Conservation (phyloP, 2,888 invertebrate species). For the Aporophyla lueneburgensis region DNA sequence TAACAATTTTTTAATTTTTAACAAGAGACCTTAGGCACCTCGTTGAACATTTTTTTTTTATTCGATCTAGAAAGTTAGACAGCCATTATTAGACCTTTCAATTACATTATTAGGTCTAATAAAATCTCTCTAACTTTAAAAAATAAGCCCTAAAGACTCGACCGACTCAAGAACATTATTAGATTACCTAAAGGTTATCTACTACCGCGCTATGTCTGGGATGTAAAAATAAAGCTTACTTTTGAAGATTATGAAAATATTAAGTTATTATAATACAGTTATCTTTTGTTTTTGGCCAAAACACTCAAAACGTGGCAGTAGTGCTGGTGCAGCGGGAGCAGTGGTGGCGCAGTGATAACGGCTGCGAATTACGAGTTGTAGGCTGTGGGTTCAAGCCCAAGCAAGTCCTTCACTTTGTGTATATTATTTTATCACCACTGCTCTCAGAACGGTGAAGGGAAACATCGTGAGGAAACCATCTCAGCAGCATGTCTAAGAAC, state of each 20-base stretch:
- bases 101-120: not conserved
- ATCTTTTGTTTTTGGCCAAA: not conserved
- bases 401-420: too few species aligned
- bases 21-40: not conserved
- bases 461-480: too few species aligned
- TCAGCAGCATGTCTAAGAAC: too few species aligned
- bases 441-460: too few species aligned
- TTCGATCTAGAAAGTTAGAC: constrained; percentile 32
- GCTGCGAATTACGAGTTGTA: too few species aligned
- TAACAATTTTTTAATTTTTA: not conserved
- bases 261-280: not conserved
- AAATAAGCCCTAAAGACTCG: constrained; percentile 9
- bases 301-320: too few species aligned
- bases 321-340: too few species aligned
- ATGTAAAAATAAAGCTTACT: not conserved
- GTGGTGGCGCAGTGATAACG: too few species aligned
- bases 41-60: not conserved
- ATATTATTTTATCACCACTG: too few species aligned
- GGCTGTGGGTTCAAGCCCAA: too few species aligned
- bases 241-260: not conserved
- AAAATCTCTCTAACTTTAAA: too few species aligned
- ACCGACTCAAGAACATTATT: constrained; percentile 20
- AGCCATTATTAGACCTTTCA: constrained; percentile 42
- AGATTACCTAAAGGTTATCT: not conserved
- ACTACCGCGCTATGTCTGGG: not conserved